Base-by-base conservation (phyloP, 2,113 vertebrate genomes). In the Hypocryptadius cinnamomeus region DNA sequence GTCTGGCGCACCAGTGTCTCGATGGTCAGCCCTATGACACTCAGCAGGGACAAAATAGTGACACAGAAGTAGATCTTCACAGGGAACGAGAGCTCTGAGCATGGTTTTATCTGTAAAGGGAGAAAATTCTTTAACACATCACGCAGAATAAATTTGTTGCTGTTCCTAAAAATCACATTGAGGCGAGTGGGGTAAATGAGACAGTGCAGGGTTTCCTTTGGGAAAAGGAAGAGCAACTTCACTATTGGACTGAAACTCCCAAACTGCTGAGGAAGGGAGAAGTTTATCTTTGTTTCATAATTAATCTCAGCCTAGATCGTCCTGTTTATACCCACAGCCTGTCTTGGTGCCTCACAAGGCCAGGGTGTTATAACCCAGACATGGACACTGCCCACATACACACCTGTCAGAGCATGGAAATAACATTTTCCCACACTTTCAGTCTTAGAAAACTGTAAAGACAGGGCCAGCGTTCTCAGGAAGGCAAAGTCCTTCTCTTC, bases 61-160 rank as follows among this genome's bases (percentile, higher is more conserved):
- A 98, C 96, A 90, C 97, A 97, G 97, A 98, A 98, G 79, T 98
- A 98, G 69, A 98, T 76, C 93, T 97, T 98, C 85, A 98, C 94
- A 4, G 95, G 95, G 37, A 90, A 70, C 0, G 98, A 96, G 13
- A 98, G 97, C 96, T 98, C 98, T 24, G 98, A 98, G 91, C 98
- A 98, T 11, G 80, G 94, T 35, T 98, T 98, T 71, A 98, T 98
- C 98, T 98, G 95, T 5, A 79, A 79, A 50, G 59, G 40, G 53
- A 96, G 39, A 48, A n/a, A 10, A 73, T 3, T 24, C 53, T 59
- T 40, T 8, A 57, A 31, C 39, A 45, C 1, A 2, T 19, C 47
- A 24, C 1, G 6, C 47, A 57, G 27, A 27, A 59, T 4, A 16
- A 79, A 30, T 8, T 33, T 1, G 0, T 3, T 44, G 27, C 28